phyloP scores from a whole-genome alignment of 2,797 vertebrate species.

The Onychomys leucogaster region DNA sequence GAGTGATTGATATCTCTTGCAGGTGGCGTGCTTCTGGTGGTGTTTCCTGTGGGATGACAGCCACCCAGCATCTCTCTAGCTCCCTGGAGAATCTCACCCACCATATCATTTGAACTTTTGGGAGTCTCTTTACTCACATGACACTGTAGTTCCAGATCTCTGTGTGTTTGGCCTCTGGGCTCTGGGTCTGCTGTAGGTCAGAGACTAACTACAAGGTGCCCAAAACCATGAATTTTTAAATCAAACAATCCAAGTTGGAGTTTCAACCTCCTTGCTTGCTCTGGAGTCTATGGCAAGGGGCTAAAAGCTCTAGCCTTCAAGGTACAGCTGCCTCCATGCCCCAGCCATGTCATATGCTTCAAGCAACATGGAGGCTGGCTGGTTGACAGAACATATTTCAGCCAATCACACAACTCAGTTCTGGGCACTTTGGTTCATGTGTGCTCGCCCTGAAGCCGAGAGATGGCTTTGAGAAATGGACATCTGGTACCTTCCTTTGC shows the following conservation, averaged over 20 bases:
- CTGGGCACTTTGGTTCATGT: background rate
- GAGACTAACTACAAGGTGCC: background rate
- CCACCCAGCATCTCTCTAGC: too few species aligned
- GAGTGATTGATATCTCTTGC: background rate
- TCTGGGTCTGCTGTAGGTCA: background rate
- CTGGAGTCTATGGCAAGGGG: background rate
- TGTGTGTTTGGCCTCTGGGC: background rate
- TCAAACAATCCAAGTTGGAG: too few species aligned
- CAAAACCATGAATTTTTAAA: background rate
- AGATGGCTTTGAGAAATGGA: background rate
- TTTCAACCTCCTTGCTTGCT: background rate
- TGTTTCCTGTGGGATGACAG: background rate
- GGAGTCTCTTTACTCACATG: background rate
- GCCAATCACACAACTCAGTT: rapidly evolving
- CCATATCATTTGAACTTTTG: background rate
- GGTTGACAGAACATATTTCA: rapidly evolving
- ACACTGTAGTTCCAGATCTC: background rate
- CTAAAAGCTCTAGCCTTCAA: background rate
- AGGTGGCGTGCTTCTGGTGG: background rate
- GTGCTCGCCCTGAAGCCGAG: background rate
- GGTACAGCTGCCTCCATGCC: rapidly evolving
- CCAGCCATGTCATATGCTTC: background rate
- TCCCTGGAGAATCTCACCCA: too few species aligned
- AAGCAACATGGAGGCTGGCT: too few species aligned
- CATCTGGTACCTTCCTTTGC: background rate